Evolutionary conservation across 2,797 vertebrate species (phyloP).

Genomic region (Eulemur rubriventer): DNA sequence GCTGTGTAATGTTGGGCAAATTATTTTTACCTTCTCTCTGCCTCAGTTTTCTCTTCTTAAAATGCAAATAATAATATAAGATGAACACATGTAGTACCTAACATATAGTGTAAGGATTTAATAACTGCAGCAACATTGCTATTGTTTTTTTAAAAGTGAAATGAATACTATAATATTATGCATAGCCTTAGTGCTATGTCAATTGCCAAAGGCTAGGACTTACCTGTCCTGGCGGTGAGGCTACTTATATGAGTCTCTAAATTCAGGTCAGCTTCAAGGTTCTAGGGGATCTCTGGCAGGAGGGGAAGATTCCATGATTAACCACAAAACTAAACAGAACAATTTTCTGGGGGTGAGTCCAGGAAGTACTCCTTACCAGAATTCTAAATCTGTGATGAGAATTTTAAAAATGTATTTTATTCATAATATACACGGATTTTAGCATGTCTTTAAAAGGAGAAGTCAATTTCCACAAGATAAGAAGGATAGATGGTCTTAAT

Average conservation of each 20-base stretch:
- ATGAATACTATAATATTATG: background rate
- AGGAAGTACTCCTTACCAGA: constrained; percentile 26
- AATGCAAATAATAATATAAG: background rate
- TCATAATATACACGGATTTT: constrained; percentile 40
- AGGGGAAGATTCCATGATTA: constrained; percentile 6
- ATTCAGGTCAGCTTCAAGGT: background rate
- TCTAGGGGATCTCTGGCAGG: background rate
- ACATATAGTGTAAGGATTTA: background rate
- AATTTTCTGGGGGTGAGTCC: background rate
- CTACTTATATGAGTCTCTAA: background rate
- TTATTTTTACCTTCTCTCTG: background rate
- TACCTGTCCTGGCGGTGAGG: background rate
- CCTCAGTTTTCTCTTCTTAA: background rate
- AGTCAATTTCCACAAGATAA: constrained; percentile 60
- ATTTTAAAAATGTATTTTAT: constrained; percentile 57
- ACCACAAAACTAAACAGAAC: background rate
- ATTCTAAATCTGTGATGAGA: constrained; percentile 48
- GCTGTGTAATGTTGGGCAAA: background rate
- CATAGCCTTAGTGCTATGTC: background rate
- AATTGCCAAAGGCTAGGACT: background rate
- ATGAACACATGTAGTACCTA: background rate
- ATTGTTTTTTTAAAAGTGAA: constrained; percentile 6
- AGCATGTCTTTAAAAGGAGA: constrained; percentile 33
- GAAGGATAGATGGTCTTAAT: constrained; percentile 52
- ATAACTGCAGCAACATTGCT: background rate